These are phyloP conservation scores for Metridium senile DNA, from an alignment of 92 coral and sea anemone genomes.

Conservation along the genomic window DNA sequence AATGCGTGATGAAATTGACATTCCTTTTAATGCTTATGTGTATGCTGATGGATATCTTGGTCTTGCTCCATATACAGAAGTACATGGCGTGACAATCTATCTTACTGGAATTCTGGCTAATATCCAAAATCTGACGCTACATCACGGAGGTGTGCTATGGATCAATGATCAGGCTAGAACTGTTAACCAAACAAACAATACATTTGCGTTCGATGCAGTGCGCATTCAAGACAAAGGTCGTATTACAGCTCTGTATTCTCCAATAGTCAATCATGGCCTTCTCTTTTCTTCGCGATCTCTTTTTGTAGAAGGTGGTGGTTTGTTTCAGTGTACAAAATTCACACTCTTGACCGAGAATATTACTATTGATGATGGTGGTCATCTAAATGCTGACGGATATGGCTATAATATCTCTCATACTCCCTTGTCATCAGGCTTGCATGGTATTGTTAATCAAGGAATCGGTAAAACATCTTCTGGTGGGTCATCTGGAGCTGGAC, in stretches of 20 bases:
- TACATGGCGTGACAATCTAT: constrained; percentile 67
- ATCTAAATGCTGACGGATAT: constrained; percentile 41
- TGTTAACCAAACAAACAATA: constrained; percentile 54
- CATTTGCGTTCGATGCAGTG: constrained; percentile 56
- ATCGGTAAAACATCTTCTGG: constrained; percentile 37
- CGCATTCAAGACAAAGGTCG: constrained; percentile 59
- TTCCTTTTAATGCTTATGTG: constrained; percentile 69
- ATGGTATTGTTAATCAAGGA: constrained; percentile 63
- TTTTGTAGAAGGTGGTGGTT: constrained; percentile 65
- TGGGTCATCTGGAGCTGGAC: constrained; percentile 75
- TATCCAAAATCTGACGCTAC: constrained; percentile 63
- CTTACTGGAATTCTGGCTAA: constrained; percentile 64
- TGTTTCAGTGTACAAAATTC: constrained; percentile 54
- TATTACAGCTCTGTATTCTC: constrained; percentile 53
- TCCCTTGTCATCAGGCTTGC: constrained; percentile 19
- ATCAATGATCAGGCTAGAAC: constrained; percentile 67
- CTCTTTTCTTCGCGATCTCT: constrained; percentile 40
- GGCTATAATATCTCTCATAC: constrained; percentile 65
- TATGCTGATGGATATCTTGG: constrained; percentile 68
- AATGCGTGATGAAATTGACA: constrained; percentile 59
- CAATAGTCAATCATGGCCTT: constrained; percentile 50
- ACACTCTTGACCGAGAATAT: constrained; percentile 57
- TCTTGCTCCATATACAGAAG: constrained; percentile 68
- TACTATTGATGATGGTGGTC: constrained; percentile 74
- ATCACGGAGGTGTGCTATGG: constrained; percentile 74